A percentile compares a stretch with the other conserved stretches of the same genome.
phyloP scores from a whole-genome alignment of 2,888 invertebrate species.

The Pasiphila rectangulata region DNA sequence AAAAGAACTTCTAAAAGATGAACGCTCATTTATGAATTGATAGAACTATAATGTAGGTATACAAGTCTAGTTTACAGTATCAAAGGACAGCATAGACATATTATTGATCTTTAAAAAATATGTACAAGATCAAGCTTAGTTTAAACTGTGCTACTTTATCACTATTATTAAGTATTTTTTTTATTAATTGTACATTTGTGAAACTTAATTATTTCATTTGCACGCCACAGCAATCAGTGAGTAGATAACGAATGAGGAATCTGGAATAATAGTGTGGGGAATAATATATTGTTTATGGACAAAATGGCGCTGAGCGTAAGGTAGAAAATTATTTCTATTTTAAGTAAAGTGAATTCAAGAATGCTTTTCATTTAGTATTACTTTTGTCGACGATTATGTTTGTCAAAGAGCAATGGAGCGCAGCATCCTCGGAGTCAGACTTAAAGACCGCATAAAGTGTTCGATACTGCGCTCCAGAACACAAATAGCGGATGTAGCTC shows the following conservation, averaged over 20 bases:
- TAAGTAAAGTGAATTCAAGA: no score
- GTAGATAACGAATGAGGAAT: background rate
- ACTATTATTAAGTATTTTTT: conserved; percentile 28
- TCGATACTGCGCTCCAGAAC: no score
- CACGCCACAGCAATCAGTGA: conserved; percentile 19
- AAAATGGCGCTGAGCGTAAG: no score
- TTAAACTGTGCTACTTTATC: conserved; percentile 55
- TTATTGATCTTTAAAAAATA: conserved; percentile 67
- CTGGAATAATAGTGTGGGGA: no score
- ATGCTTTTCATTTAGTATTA: no score
- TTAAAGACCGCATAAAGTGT: background rate
- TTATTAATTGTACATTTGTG: conserved; percentile 35
- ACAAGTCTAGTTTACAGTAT: conserved; percentile 70
- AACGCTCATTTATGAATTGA: background rate
- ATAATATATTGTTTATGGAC: no score
- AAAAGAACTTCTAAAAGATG: background rate
- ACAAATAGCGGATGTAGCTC: no score
- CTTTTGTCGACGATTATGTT: no score
- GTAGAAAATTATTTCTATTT: no score
- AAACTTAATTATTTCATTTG: conserved; percentile 14
- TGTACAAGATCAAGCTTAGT: conserved; percentile 73
- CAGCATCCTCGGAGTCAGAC: no score
- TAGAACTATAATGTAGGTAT: conserved; percentile 42
- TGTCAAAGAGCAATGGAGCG: no score
- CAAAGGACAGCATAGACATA: conserved; percentile 66